These are phyloP conservation scores for Manis javanica DNA, from an alignment of 2,797 vertebrate genomes.

Conservation along the genomic window DNA sequence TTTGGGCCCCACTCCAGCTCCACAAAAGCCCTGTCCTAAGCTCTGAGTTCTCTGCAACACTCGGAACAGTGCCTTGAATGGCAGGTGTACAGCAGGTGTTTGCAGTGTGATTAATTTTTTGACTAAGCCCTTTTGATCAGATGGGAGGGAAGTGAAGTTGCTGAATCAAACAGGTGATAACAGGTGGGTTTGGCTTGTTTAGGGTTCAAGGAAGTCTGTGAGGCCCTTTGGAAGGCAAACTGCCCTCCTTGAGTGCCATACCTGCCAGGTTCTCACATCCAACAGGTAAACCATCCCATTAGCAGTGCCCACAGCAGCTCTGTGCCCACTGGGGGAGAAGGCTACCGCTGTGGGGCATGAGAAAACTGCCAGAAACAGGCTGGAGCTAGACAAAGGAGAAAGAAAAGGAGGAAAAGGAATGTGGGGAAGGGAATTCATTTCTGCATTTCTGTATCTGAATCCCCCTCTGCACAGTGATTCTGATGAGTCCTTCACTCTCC, in stretches of 20 bases:
- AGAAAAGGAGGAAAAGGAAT: not conserved
- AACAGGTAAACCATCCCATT: slow-evolving; percentile 90
- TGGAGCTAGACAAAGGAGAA: slow-evolving; percentile 21
- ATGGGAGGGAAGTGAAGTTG: not conserved
- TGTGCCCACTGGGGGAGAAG: slow-evolving; percentile 84
- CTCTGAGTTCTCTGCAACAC: not conserved
- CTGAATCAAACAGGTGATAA: not conserved
- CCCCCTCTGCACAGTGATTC: not conserved
- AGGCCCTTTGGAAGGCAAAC: not conserved
- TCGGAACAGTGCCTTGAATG: not conserved
- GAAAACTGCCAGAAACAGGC: slow-evolving; percentile 54
- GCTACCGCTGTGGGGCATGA: slow-evolving; percentile 84
- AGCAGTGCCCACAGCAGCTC: slow-evolving; percentile 89
- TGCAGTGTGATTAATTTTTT: not conserved
- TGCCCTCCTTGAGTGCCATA: not conserved
- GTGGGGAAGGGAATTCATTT: not conserved
- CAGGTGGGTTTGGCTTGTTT: not conserved
- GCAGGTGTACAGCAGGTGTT: not conserved
- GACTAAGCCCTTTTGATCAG: not conserved
- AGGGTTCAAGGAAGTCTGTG: not conserved
- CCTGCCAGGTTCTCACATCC: slow-evolving; percentile 89
- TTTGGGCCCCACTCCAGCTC: not conserved
- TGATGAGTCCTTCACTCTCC: not conserved
- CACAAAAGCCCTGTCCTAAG: not conserved
- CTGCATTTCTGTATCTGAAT: not conserved